A percentile compares a stretch with the other conserved stretches of the same genome.
Conservation (phyloP, 1,140 invertebrate species). For the Apolygus lucorum region DNA sequence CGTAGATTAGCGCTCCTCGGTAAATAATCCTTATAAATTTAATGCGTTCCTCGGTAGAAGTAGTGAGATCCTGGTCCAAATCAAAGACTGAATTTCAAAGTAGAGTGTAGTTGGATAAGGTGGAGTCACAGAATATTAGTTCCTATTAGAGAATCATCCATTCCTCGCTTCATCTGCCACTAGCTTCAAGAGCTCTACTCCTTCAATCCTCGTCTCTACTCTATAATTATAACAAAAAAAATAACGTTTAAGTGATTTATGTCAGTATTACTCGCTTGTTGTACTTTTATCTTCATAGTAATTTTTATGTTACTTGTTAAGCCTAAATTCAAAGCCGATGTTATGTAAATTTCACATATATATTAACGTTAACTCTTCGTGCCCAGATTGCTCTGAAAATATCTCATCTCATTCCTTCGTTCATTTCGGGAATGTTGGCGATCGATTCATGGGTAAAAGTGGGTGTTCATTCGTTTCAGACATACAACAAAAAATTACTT, state of each 20-base stretch:
- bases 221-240: background rate
- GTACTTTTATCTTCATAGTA: conserved; percentile 9
- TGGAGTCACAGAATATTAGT: conserved; percentile 12
- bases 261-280: conserved; percentile 23
- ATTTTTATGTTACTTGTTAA: background rate
- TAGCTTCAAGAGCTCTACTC: conserved; percentile 4
- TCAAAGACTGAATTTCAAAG: conserved; percentile 17
- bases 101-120: conserved; percentile 18
- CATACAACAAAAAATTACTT: too few species aligned
- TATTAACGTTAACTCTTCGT: conserved; percentile 9
- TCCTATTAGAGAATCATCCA: conserved; percentile 17
- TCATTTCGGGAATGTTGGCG: too few species aligned
- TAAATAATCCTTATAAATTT: too few species aligned
- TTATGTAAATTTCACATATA: conserved; percentile 17
- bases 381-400: too few species aligned
- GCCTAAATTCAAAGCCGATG: background rate
- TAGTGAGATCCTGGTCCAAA: conserved; percentile 16
- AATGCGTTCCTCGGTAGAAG: conserved; percentile 5
- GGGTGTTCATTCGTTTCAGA: too few species aligned
- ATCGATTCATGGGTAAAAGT: too few species aligned
- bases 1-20: background rate
- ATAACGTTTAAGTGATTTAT: background rate
- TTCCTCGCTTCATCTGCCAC: conserved; percentile 16
- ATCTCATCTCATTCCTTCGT: too few species aligned
- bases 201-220: background rate